These are phyloP conservation scores for Oreocharis arfaki DNA, from an alignment of 2,113 vertebrate genomes.

Conservation along the genomic window DNA sequence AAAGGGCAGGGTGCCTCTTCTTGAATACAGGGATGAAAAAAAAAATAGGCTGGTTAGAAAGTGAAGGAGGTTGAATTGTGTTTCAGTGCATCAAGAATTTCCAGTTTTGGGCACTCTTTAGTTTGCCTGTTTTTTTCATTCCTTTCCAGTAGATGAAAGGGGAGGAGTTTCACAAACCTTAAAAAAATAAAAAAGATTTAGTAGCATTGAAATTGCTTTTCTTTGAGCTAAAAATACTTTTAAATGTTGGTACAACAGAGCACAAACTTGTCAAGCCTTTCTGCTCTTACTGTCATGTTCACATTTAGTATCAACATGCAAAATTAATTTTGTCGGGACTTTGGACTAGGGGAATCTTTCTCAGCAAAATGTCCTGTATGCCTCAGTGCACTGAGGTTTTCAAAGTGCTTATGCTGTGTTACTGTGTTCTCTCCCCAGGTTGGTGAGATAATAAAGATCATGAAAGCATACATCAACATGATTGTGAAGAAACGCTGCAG, in stretches of 20 bases:
- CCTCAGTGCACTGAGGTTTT: background rate
- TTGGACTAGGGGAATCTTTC: background rate
- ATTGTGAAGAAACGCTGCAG: constrained; percentile 93
- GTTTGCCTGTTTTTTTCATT: background rate
- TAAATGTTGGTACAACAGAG: background rate
- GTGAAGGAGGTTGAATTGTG: background rate
- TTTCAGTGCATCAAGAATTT: background rate
- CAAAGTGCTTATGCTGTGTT: background rate
- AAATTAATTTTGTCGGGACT: background rate
- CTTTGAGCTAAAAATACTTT: background rate
- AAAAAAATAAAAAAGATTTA: background rate
- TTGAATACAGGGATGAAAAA: background rate
- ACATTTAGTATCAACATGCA: background rate
- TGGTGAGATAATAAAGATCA: constrained; percentile 91
- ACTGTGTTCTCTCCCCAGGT: constrained; percentile 70
- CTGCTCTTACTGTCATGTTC: background rate
- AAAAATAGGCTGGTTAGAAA: background rate
- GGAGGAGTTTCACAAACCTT: background rate
- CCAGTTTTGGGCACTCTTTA: background rate
- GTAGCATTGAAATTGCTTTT: background rate
- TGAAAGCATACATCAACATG: constrained; percentile 96
- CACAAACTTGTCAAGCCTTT: background rate
- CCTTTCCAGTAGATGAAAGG: background rate
- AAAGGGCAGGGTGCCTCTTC: background rate
- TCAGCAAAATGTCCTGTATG: background rate